These are phyloP conservation scores for Engraulis encrasicolus DNA, from an alignment of 2,113 vertebrate species.

Conservation along the genomic window DNA sequence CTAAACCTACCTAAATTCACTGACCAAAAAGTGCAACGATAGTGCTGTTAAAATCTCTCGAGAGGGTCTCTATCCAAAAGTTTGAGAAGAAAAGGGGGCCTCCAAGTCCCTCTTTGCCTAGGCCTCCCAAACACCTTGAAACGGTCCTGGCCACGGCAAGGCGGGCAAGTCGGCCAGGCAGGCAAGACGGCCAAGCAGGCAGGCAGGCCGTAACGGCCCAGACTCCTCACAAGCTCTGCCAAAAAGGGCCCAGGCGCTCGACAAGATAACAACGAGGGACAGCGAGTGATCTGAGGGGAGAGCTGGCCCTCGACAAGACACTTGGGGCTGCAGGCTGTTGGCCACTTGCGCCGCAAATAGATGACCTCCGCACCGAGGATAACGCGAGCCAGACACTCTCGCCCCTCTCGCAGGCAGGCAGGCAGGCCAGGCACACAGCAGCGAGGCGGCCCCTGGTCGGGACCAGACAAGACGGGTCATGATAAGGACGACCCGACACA, in stretches of 20 bases:
- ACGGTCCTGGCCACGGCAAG: too few species aligned
- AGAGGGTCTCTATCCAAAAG: too few species aligned
- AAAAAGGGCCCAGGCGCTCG: not conserved
- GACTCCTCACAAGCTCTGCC: slow-evolving; percentile 2
- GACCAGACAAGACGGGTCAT: not conserved
- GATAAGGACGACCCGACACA: not conserved
- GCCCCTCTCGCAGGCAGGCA: too few species aligned
- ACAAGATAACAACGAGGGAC: not conserved
- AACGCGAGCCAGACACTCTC: not conserved
- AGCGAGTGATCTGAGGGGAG: not conserved
- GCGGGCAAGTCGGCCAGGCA: too few species aligned
- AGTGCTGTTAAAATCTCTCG: too few species aligned
- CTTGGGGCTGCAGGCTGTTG: not conserved
- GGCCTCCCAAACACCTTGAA: too few species aligned
- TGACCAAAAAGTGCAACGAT: too few species aligned
- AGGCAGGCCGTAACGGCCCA: not conserved
- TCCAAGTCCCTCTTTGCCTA: too few species aligned
- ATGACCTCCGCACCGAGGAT: slow-evolving; percentile 2
- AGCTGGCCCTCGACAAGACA: not conserved
- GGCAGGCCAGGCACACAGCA: too few species aligned
- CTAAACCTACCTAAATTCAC: too few species aligned
- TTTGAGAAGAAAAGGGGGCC: too few species aligned
- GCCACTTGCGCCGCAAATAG: not conserved
- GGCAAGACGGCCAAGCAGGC: too few species aligned
- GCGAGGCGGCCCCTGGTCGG: not conserved